Evolutionary conservation across 2,888 invertebrate species (phyloP), one percentile per base, ranked within the genome.

Genomic region (Idaea aversata): DNA sequence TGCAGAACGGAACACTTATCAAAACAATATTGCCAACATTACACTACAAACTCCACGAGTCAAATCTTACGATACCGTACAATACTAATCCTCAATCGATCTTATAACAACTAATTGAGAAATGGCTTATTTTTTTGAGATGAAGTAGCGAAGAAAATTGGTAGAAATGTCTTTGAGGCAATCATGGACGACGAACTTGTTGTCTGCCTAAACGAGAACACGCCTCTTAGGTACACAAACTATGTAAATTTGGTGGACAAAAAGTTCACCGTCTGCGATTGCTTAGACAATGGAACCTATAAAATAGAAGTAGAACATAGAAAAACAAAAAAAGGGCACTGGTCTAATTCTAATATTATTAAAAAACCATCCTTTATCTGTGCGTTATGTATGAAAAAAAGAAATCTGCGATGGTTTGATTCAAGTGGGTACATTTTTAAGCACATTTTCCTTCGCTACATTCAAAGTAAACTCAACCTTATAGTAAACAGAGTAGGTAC

Each of bases 21-120:
- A 91, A 91, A 88, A 91, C 90, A 90, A 91, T 89, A 90, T 87
- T 77, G 88, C 75, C 81, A 78, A 77, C 67, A 74, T 86, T 86
- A 87, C 87, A 89, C 84, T 61, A 66, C 63, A 74, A 74, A 80
- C 73, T 76, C 76, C 79, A 79, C 81, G 82, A 85, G 61, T 63
- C 57, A 63, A 65, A 76, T 78, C 74, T 76, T 82, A 77, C 75
- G 79, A 78, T 77, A 76, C 73, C 76, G 76, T 77, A 47, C 47
- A 13, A 47, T 47, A 47, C 47, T 47, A 47, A 47, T 47, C 47
- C 10, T 47, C 47, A 47, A 79, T 76, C 75, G 74, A 77, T 80
- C 79, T 79, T 80, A 69, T 76, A 62, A 77, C 35, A 61, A 34
- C 5, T n/a, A 61, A 61, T 79, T 74, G 76, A 78, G 77, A 78